Evolutionary conservation across 2,888 invertebrate genomes (phyloP), one percentile per base, ranked within the genome.

Genomic region (Diplolepis rosae): DNA sequence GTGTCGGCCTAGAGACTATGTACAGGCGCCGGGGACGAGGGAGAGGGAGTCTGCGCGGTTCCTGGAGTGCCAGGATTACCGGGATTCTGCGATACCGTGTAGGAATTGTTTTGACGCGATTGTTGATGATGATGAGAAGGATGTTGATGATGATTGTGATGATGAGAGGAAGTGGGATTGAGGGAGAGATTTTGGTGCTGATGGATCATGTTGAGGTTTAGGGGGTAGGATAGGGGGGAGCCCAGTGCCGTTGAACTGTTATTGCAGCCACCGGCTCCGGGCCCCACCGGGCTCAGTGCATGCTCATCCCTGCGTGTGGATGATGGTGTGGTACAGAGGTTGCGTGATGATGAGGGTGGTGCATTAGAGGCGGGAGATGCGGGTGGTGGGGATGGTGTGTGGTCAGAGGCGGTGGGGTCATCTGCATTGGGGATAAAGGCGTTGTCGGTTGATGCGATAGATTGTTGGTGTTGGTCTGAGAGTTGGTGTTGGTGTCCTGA

Each of bases 241-340:
- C 87, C 87, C 87, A 87, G 88, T 86, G 88, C 85, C 85, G 88
- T 83, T 86, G 89, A 79, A 83, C 83, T 75, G 85, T 85, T 80
- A 84, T 85, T 83, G 86, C 84, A 85, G 83, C 85, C 83, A 84
- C 86, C 85, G 87, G 84, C 84, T 87, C 88, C 88, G 92, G 92
- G 91, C 92, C 91, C 93, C 93, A 91, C 93, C 93, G 92, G 92
- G 93, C 93, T 94, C 94, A 94, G 93, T 94, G 94, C 88, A 94
- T 90, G 89, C 93, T 87, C 88, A 88, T 88, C 84, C 87, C 88
- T 84, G 90, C 85, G 90, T 90, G 89, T 81, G 87, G 86, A 87
- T 90, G 84, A 85, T 85, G 83, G 85, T 85, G 86, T 79, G 84
- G 84, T 65, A 87, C 87, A 86, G 88, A 85, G 72, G 88, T 83